Conservation (phyloP, 2,888 invertebrate species). For the Cremastinae sp. region DNA sequence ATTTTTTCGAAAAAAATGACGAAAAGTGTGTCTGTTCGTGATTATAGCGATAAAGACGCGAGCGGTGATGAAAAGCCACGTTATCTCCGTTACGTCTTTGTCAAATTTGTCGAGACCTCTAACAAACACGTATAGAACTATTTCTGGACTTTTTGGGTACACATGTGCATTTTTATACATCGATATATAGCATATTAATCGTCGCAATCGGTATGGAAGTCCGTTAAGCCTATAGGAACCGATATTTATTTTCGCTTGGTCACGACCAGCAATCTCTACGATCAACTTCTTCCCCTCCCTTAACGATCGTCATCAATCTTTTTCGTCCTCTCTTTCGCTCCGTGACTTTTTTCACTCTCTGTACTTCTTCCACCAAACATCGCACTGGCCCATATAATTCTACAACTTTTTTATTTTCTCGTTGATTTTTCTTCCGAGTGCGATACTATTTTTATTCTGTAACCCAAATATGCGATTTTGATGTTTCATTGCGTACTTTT, state of each 20-base stretch:
- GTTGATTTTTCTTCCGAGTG: no score
- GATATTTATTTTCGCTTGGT: constrained; percentile 60
- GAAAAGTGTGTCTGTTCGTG: no score
- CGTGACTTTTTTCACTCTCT: background rate
- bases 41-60: constrained; percentile 25
- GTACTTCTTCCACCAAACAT: background rate
- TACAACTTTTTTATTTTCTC: background rate
- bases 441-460: no score
- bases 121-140: constrained; percentile 12
- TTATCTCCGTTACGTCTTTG: constrained; percentile 50
- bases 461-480: no score
- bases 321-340: constrained; percentile 4
- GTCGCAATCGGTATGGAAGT: constrained; percentile 44
- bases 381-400: background rate
- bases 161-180: background rate
- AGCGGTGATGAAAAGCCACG: constrained; percentile 60
- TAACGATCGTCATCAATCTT: constrained; percentile 58
- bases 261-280: constrained; percentile 58
- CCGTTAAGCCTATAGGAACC: constrained; percentile 38
- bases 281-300: constrained; percentile 49
- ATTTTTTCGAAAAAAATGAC: constrained; percentile 3
- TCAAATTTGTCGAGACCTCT: constrained; percentile 56
- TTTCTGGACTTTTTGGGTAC: background rate
- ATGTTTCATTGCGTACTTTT: no score
- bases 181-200: constrained; percentile 29